Percentiles rank a stretch among this genome's conserved stretches.
Evolutionary conservation across 2,113 vertebrate species (phyloP).

Genomic region (Myiopsitta monachus): DNA sequence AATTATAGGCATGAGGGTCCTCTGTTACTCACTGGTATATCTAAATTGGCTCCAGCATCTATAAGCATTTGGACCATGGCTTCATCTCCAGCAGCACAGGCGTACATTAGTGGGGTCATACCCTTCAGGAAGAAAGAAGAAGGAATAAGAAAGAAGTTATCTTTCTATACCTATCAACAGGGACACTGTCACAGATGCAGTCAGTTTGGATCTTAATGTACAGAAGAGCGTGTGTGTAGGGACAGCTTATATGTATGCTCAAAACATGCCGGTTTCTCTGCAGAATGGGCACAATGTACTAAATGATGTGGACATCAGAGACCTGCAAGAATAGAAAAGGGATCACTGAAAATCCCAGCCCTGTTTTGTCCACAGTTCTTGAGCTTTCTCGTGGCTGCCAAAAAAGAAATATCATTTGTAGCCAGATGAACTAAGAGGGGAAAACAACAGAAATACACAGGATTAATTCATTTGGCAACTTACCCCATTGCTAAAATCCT

Average conservation of each 20-base stretch:
- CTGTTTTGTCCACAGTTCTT: not conserved
- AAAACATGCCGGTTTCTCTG: not conserved
- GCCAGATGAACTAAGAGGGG: conserved; percentile 8
- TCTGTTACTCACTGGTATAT: conserved; percentile 74
- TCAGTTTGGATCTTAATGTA: not conserved
- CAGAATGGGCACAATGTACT: not conserved
- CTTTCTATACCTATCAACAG: not conserved
- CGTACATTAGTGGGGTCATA: conserved; percentile 97
- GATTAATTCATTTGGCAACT: conserved; percentile 26
- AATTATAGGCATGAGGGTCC: not conserved
- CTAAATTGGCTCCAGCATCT: conserved; percentile 92
- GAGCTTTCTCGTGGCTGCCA: not conserved
- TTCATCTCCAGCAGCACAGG: conserved; percentile 94
- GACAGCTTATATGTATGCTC: accelerated
- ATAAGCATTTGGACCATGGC: conserved; percentile 98
- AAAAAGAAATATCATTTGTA: not conserved
- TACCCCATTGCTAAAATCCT: not conserved
- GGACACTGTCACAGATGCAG: accelerated
- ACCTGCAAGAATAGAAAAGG: not conserved
- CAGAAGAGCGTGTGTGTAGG: not conserved
- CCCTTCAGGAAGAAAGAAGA: conserved; percentile 72
- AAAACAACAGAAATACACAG: not conserved
- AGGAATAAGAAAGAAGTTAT: not conserved
- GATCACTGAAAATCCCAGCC: not conserved
- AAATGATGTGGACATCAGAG: not conserved